Evolutionary conservation across 2,113 vertebrate genomes (phyloP).

Genomic region (Syrmaticus mikado): DNA sequence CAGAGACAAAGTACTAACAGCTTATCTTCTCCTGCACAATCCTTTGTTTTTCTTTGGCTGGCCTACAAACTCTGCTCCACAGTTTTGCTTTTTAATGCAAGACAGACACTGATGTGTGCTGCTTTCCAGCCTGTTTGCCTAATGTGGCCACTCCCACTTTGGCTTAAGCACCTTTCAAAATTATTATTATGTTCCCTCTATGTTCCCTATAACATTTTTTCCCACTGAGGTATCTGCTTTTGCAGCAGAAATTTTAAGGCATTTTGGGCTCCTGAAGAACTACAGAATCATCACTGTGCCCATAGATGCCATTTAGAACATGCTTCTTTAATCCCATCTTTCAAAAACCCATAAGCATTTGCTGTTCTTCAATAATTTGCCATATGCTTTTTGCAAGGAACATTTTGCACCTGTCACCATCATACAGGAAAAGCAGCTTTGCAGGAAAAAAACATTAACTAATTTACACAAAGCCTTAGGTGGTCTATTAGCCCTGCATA

Average conservation of each 20-base stretch:
- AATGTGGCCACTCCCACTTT: background rate
- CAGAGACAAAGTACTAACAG: background rate
- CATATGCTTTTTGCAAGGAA: conserved; percentile 31
- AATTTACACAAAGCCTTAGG: conserved; percentile 63
- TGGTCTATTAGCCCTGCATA: conserved; percentile 53
- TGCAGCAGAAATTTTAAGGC: conserved; percentile 31
- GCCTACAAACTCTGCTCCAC: background rate
- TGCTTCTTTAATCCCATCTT: conserved; percentile 23
- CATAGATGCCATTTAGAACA: background rate
- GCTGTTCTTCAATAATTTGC: background rate
- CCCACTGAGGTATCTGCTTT: conserved; percentile 16
- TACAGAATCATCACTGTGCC: background rate
- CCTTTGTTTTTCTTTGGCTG: conserved; percentile 7
- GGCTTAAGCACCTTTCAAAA: background rate
- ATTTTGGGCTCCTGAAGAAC: background rate
- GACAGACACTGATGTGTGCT: background rate
- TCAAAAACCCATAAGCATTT: background rate
- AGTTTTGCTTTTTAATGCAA: background rate
- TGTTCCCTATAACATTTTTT: background rate
- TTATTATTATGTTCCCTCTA: background rate
- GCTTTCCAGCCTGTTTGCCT: background rate
- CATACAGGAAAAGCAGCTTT: conserved; percentile 21
- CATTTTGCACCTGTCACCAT: conserved; percentile 40
- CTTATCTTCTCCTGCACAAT: conserved; percentile 22
- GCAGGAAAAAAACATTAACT: conserved; percentile 46